A percentile compares a stretch with the other conserved stretches of the same genome.
phyloP scores from a whole-genome alignment of 2,113 vertebrate species.

The Chrysochloris asiatica region DNA sequence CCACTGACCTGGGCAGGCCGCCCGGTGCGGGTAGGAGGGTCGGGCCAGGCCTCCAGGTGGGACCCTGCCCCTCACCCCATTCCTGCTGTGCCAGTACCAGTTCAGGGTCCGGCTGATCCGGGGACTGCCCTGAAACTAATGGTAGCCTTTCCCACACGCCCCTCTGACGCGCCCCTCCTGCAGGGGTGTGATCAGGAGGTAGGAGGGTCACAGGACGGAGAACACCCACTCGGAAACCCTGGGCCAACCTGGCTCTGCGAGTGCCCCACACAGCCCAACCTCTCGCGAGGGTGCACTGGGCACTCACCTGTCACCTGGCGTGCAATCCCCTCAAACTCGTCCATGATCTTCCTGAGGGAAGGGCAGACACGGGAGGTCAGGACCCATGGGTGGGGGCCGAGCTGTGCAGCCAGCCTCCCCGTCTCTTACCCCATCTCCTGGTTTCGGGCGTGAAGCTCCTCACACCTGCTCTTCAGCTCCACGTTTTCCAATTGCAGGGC shows the following conservation, averaged over 20 bases:
- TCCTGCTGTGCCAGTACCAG: no score
- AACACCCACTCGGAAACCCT: not conserved
- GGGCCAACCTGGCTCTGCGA: not conserved
- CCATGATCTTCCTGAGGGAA: slow-evolving; percentile 89
- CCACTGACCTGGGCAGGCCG: no score
- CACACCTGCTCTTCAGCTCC: slow-evolving; percentile 84
- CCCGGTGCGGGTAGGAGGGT: no score
- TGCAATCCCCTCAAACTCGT: slow-evolving; percentile 89
- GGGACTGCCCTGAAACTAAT: no score
- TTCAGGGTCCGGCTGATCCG: no score
- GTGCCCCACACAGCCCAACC: not conserved
- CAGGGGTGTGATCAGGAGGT: no score
- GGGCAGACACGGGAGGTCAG: accelerated
- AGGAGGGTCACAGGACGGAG: not conserved
- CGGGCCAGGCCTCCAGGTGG: no score
- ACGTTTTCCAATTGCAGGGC: slow-evolving; percentile 77
- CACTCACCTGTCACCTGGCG: slow-evolving; percentile 89
- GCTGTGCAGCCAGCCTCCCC: no score
- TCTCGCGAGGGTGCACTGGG: accelerated
- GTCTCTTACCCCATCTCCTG: slow-evolving; percentile 89
- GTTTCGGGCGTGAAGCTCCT: slow-evolving; percentile 83
- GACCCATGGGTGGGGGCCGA: not conserved
- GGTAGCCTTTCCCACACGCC: no score
- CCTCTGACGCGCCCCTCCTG: no score
- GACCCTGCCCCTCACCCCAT: no score